phyloP scores from a whole-genome alignment of 2,797 vertebrate species.

The Falco cherrug region DNA sequence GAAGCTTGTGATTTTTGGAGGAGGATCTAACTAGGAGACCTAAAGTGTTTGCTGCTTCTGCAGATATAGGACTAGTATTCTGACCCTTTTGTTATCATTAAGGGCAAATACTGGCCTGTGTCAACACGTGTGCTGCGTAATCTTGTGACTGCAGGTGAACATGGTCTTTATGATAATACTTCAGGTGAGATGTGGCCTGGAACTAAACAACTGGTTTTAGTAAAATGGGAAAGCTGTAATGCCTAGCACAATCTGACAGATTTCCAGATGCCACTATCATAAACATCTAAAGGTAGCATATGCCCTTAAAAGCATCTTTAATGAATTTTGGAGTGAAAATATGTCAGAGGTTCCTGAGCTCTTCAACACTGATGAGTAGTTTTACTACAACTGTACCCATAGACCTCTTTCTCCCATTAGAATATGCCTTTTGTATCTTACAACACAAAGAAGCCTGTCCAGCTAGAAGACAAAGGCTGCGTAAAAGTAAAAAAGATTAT shows the following conservation, averaged over 20 bases:
- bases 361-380: background rate
- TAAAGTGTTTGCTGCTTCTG: background rate
- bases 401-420: background rate
- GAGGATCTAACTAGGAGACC: background rate
- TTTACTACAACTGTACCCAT: background rate
- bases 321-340: background rate
- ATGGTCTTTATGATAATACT: background rate
- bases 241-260: background rate
- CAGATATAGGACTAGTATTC: background rate
- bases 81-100: background rate
- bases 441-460: background rate
- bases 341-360: background rate
- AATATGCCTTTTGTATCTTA: background rate
- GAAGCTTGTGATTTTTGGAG: background rate
- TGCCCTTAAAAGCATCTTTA: background rate
- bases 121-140: background rate
- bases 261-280: background rate
- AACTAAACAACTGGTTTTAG: background rate
- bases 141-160: background rate
- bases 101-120: background rate
- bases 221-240: background rate
- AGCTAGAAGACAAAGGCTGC: background rate
- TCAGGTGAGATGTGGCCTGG: background rate
- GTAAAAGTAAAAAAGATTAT: background rate
- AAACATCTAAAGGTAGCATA: background rate